Conservation (phyloP, 2,113 vertebrate species). For the Orycteropus afer region DNA sequence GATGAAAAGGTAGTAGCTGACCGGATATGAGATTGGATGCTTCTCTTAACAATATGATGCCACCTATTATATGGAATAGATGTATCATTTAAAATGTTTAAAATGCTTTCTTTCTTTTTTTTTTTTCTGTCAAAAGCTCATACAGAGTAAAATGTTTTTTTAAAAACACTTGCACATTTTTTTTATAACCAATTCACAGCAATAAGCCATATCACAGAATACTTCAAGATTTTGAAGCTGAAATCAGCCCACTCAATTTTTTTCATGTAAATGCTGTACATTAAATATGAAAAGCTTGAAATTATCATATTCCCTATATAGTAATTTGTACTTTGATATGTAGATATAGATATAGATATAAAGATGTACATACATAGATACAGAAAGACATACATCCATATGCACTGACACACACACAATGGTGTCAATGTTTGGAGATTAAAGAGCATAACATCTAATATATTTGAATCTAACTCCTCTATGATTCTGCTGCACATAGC, state of each 20-base stretch:
- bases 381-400: not conserved
- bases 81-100: constrained; percentile 69
- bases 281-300: not conserved
- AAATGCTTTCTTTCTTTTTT: constrained; percentile 56
- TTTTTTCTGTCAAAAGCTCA: constrained; percentile 44
- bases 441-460: not conserved
- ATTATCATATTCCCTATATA: not conserved
- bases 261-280: not conserved
- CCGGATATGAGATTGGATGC: constrained; percentile 61
- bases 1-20: constrained; percentile 71
- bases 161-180: constrained; percentile 46
- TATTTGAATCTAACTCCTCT: not conserved
- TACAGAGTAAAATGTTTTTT: constrained; percentile 55
- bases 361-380: not conserved
- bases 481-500: not conserved
- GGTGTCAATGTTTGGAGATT: not conserved
- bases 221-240: not conserved
- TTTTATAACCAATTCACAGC: constrained; percentile 43
- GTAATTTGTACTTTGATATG: not conserved
- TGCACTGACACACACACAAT: not conserved
- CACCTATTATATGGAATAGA: constrained; percentile 58
- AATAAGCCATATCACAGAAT: constrained; percentile 40
- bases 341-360: not conserved
- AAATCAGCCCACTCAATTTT: not conserved
- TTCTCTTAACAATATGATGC: constrained; percentile 61